phyloP scores from a whole-genome alignment of 2,888 invertebrate genomes.

The Limnephilus rhombicus region DNA sequence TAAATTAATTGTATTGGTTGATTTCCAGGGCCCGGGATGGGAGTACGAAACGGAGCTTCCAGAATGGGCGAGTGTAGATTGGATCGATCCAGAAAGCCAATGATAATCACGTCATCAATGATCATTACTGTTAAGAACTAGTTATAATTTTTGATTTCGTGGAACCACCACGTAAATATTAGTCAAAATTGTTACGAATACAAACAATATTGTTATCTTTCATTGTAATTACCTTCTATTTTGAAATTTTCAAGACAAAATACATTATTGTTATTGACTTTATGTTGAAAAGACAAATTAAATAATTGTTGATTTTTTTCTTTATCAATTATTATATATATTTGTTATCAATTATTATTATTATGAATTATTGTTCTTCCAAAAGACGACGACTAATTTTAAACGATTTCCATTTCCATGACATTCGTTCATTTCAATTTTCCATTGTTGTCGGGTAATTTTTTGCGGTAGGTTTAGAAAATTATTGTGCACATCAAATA shows the following conservation, averaged over 20 bases:
- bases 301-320: not conserved
- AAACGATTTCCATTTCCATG: not conserved
- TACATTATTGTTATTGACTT: conserved; percentile 31
- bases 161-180: conserved; percentile 38
- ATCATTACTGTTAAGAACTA: conserved; percentile 43
- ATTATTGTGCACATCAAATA: not conserved
- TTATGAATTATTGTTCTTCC: not conserved
- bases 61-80: conserved; percentile 93
- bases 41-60: conserved; percentile 95
- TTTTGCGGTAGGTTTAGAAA: not conserved
- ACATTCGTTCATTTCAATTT: not conserved
- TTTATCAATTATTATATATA: not conserved
- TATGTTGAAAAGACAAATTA: not conserved
- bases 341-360: not conserved
- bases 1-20: not conserved
- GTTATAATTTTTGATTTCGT: conserved; percentile 40
- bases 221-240: not conserved
- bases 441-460: not conserved
- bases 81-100: conserved; percentile 82
- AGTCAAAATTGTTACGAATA: conserved; percentile 40
- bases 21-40: conserved; percentile 93
- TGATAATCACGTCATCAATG: conserved; percentile 52
- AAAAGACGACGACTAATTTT: not conserved
- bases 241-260: conserved; percentile 25
- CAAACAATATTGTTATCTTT: conserved; percentile 12